Base-by-base conservation (phyloP, 2,797 vertebrate species). In the Malacoctenus gilli region DNA sequence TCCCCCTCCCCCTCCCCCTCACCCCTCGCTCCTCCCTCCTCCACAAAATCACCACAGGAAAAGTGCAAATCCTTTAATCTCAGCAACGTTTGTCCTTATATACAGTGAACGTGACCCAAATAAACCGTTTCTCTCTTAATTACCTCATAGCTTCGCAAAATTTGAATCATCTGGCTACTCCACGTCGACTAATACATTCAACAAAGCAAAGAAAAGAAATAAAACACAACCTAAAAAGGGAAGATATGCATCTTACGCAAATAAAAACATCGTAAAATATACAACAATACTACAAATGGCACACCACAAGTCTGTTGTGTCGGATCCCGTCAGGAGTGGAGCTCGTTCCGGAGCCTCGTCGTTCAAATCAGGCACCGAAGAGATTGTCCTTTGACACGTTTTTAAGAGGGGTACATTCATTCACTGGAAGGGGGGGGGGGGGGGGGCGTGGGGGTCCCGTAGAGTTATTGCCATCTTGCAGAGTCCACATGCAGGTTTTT, bases 11-110 rank as follows among this genome's bases (percentile, higher is more conserved):
- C 0, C 2, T 11, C 25, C 12, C 5, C 1, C 37, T n/a, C 23
- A 8, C 8, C 18, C 28, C 31, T 13, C 2, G 13, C 21, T 12
- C 5, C 23, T 6, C 8, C 22, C 28, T 31, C 15, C 14, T 40
- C 4, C 8, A 43, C 3, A 22, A 59, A 6, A 57, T 41, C 42
- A 68, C 39, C 11, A 59, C 16, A 37, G 25, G 21, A 47, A 91
- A 93, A 93, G 92, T 92, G 92, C 91, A 92, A 93, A 91, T 92
- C 12, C 72, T 91, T 92, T 93, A 92, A 90, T 93, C 87, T 89
- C 86, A 83, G 77, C 84, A 87, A 84, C 82, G 82, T 85, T 80
- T 85, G 86, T 87, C 82, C 80, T 80, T 89, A 91, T 92, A 67
- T 90, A 92, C 89, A 92, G 86, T 91, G 86, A 91, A 91, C 69